Evolutionary conservation across 1,140 invertebrate species (phyloP), one percentile per base, ranked within the genome.

Genomic region (Drosophila lowei): DNA sequence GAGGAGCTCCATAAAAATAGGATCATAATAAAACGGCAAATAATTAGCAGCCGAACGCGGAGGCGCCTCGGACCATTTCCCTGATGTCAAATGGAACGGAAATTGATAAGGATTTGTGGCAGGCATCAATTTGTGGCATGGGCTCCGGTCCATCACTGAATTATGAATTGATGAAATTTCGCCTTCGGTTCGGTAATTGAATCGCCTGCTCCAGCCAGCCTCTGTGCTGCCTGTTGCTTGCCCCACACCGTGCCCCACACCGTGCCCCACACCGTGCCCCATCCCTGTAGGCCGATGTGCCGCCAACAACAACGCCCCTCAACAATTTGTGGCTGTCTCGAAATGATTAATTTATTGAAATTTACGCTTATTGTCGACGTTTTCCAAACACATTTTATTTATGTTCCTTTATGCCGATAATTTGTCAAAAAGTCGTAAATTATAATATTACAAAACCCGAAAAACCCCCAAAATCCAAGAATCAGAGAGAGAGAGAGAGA

Each of bases 321-420:
- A 30, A 30, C 16, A 28, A 44, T 59, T 59, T 75, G 43, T 53
- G 67, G 61, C 61, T 30, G 62, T 75, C 77, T 71, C 58, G 55
- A 72, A 74, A 86, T 86, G 83, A 86, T 88, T 86, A 86, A 86
- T 86, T 86, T 86, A 86, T 86, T 86, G 73, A 88, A 88, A 86
- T 80, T 88, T 81, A 64, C 62, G 81, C 81, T 86, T 88, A 88
- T 86, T 85, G 81, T 83, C 72, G 47, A 38, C 34, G 34, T 38
- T 38, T 38, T 50, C 43, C 52, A 64, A 38, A 38, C 11, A 38
- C 34, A 73, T 79, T 77, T 86, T 85, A 85, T 85, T 85, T 67
- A 86, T 88, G 65, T 65, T 46, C 56, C 62, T 73, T 81, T 85
- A 70, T 73, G 74, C 78, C 81, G 74, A 88, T 86, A 81, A 86